These are phyloP conservation scores for Salvelinus alpinus DNA, from an alignment of 2,113 vertebrate genomes.

Conservation along the genomic window DNA sequence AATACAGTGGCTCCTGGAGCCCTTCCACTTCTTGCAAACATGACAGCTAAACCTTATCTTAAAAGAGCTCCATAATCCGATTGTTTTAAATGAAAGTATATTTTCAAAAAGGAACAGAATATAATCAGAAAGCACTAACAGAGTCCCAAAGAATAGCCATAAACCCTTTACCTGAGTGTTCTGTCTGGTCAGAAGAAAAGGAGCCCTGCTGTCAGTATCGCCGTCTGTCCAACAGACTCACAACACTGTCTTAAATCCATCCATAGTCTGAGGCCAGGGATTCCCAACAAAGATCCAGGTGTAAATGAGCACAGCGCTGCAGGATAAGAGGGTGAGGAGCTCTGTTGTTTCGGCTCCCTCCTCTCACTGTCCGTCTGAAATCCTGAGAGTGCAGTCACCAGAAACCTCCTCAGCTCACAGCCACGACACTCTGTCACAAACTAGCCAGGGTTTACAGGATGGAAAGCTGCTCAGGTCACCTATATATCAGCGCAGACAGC, in stretches of 20 bases:
- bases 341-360: conserved; percentile 41
- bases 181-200: conserved; percentile 82
- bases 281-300: conserved; percentile 75
- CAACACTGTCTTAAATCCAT: conserved; percentile 89
- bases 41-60: neutral
- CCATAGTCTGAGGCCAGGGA: conserved; percentile 74
- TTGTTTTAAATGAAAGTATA: neutral
- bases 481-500: conserved; percentile 74
- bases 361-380: conserved; percentile 59
- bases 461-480: conserved; percentile 85
- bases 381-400: conserved; percentile 73
- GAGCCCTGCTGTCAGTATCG: conserved; percentile 73
- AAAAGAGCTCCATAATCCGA: neutral
- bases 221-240: conserved; percentile 87
- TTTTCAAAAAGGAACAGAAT: conserved; percentile 53
- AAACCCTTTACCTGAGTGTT: conserved; percentile 92
- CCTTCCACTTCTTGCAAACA: neutral
- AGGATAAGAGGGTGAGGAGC: conserved; percentile 48
- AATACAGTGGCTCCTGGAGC: neutral
- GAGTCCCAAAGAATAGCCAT: conserved; percentile 25
- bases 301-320: conserved; percentile 65
- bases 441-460: conserved; percentile 77
- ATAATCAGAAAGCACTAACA: conserved; percentile 46
- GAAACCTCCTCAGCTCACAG: conserved; percentile 63
- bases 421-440: conserved; percentile 79